Conservation (phyloP, 1,140 invertebrate genomes). For the Drosophila tristis region DNA sequence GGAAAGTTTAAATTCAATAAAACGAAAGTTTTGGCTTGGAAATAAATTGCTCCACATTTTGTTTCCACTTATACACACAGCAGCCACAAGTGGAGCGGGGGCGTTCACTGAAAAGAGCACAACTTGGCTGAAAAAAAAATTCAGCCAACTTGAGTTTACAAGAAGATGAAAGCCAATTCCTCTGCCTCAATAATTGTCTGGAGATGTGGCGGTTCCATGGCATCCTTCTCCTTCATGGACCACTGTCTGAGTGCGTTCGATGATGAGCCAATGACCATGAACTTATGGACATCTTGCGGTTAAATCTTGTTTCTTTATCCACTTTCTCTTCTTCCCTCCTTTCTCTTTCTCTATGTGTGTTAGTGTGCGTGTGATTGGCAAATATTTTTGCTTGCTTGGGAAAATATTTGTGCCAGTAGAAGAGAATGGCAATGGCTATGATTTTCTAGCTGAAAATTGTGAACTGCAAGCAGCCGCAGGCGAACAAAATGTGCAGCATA, state of each 20-base stretch:
- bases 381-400: slow-evolving; percentile 66
- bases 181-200: slow-evolving; percentile 38
- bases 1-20: slow-evolving; percentile 45
- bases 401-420: slow-evolving; percentile 58
- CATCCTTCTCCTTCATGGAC: slow-evolving; percentile 4
- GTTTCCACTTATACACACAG: slow-evolving; percentile 7
- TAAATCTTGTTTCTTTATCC: slow-evolving; percentile 25
- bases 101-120: slow-evolving; percentile 15
- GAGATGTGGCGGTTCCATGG: not conserved
- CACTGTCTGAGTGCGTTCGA: slow-evolving; percentile 36
- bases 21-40: slow-evolving; percentile 23
- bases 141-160: slow-evolving; percentile 12
- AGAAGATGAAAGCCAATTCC: slow-evolving; percentile 9
- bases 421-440: slow-evolving; percentile 6
- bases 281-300: slow-evolving; percentile 60
- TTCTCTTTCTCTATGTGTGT: slow-evolving; percentile 4
- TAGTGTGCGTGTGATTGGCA: slow-evolving; percentile 48
- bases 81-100: not conserved
- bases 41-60: slow-evolving; percentile 39
- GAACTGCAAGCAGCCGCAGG: slow-evolving; percentile 50
- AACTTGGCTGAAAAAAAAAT: slow-evolving; percentile 37
- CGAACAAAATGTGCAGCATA: slow-evolving; percentile 53
- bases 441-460: slow-evolving; percentile 23
- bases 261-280: slow-evolving; percentile 64
- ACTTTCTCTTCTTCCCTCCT: slow-evolving; percentile 23